Base-by-base conservation (phyloP, 2,797 vertebrate species). In the Myripristis murdjan region DNA sequence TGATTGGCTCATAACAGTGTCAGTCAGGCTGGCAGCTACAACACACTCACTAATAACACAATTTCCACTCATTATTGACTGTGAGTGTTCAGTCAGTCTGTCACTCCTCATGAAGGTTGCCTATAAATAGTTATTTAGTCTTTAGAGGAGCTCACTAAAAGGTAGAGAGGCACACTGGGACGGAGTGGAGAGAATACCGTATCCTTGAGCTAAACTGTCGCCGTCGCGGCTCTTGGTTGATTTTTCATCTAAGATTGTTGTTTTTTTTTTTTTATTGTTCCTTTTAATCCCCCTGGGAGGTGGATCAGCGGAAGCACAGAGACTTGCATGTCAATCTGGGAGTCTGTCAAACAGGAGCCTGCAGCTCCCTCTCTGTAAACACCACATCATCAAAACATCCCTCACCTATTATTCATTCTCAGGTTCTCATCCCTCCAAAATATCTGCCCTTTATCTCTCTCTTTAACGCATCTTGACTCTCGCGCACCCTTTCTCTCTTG, bases 361-460 rank as follows among this genome's bases (percentile, higher is more conserved):
- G 0, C 0, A 77, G 84, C 81, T 75, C 11, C 48, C 16, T 63
- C 22, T 65, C 57, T 74, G 73, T 72, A 78, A 82, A 82, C 79
- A 87, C 76, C 61, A 86, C 77, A 28, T 57, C 58, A 83, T 86
- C 72, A 88, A 87, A 88, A 73, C 64, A 43, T 63, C 65, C 53
- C 48, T 47, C 56, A 56, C 48, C 24, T 5, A 31, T 71, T 81
- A 64, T 81, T 74, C 59, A 53, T 57, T 28, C 73, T 60, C 74
- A 63, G 70, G 84, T 79, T 62, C 75, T 84, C 71, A 76, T 54
- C 46, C 60, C 35, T 24, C 48, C 52, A 26, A 61, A 80, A 81
- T 49, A 77, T 69, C 56, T 73, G 59, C 57, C 60, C 71, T 77
- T 72, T 74, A 56, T 81, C 65, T 71, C 65, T 12, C 31, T 49